These are phyloP conservation scores for Oscarella lobularis DNA, from an alignment of 37 sponge, comb jelly and placozoan species.

Conservation along the genomic window DNA sequence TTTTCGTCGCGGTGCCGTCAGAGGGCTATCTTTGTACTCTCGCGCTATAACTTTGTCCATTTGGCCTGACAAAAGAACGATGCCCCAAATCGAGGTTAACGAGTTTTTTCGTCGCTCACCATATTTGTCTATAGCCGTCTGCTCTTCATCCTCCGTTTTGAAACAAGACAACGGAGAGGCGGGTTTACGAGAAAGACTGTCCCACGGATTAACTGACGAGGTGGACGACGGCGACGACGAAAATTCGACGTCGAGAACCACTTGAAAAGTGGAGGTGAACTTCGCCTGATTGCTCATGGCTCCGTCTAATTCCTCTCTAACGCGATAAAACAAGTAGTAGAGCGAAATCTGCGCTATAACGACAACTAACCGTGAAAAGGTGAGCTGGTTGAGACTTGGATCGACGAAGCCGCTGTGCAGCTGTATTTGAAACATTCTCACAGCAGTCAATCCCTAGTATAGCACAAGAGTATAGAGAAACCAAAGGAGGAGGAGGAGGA, in stretches of 20 bases:
- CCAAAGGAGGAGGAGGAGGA: too few species aligned
- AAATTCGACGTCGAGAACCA: constrained; percentile 25
- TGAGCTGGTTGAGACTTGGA: constrained; percentile 12
- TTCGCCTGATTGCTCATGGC: constrained; percentile 25
- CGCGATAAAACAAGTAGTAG: not conserved
- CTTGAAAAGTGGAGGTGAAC: constrained; percentile 53
- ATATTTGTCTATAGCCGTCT: constrained; percentile 18
- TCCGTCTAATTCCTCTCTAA: constrained; percentile 52
- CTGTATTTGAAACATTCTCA: constrained; percentile 71
- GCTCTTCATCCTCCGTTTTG: constrained; percentile 27
- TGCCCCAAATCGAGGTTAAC: too few species aligned
- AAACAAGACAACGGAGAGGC: constrained; percentile 42
- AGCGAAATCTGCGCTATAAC: too few species aligned
- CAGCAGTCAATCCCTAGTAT: constrained; percentile 62
- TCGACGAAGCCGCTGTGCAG: constrained; percentile 72
- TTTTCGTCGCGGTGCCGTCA: not conserved
- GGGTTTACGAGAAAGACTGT: constrained; percentile 39
- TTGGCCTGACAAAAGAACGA: too few species aligned
- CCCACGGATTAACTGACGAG: constrained; percentile 20
- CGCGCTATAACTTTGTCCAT: too few species aligned
- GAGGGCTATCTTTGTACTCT: not conserved
- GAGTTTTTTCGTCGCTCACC: too few species aligned
- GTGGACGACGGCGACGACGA: not conserved
- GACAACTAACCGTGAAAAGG: constrained; percentile 54
- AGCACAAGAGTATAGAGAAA: too few species aligned